phyloP scores from a whole-genome alignment of 2,797 vertebrate genomes.

The Heliangelus exortis region DNA sequence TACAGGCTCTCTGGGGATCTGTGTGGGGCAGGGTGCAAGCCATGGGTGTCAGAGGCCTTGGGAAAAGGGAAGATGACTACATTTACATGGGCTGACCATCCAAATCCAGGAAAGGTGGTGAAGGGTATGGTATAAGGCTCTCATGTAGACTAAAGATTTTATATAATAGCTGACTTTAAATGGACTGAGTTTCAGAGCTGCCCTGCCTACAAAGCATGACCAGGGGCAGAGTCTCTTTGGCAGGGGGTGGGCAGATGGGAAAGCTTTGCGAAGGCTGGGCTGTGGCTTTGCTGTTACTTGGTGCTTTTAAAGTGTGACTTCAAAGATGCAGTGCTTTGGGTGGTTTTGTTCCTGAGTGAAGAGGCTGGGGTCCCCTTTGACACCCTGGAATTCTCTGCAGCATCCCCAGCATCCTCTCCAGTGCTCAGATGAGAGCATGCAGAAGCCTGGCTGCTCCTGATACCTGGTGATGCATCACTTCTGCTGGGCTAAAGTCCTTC shows the following conservation, averaged over 20 bases:
- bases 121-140: not conserved
- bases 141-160: not conserved
- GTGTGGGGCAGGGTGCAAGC: not conserved
- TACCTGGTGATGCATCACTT: rapidly evolving
- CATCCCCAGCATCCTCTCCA: not conserved
- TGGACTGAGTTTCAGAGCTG: not conserved
- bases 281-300: not conserved
- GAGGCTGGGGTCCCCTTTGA: not conserved
- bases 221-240: slow-evolving; percentile 1
- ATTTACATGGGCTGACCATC: not conserved
- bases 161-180: not conserved
- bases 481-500: not conserved
- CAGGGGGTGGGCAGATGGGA: not conserved
- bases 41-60: not conserved
- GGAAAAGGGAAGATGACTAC: not conserved
- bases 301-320: not conserved
- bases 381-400: not conserved
- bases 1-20: not conserved
- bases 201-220: slow-evolving; percentile 6
- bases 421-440: rapidly evolving
- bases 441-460: not conserved
- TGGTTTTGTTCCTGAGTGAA: not conserved
- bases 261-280: not conserved
- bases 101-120: not conserved
- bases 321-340: not conserved